Evolutionary conservation across 2,797 vertebrate species (phyloP).

Genomic region (Thripadectes ignobilis): DNA sequence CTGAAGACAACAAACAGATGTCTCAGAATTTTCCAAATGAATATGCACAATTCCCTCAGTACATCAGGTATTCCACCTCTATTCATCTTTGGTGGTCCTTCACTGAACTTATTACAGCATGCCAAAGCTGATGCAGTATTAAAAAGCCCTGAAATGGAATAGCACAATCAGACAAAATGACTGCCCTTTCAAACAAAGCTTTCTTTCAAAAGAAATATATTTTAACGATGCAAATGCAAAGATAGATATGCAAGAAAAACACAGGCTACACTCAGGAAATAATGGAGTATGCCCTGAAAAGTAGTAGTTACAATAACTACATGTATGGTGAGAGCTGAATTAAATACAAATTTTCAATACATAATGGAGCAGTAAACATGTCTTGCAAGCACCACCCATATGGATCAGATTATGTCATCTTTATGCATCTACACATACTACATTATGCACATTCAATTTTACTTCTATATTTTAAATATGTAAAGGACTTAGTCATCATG

Average conservation of each 20-base stretch:
- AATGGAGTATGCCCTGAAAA: background rate
- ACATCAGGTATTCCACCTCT: background rate
- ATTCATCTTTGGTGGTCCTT: background rate
- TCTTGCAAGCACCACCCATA: background rate
- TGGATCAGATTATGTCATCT: background rate
- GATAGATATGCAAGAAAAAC: background rate
- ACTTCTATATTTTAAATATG: background rate
- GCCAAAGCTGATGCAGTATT: background rate
- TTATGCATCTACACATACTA: background rate
- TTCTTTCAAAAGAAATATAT: background rate
- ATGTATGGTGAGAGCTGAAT: background rate
- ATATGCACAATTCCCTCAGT: background rate
- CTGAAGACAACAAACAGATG: background rate
- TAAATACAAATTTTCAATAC: background rate
- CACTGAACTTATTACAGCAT: background rate
- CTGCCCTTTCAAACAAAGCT: background rate
- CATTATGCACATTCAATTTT: background rate
- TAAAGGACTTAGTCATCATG: background rate
- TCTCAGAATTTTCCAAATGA: background rate
- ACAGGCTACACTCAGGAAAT: background rate
- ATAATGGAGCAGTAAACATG: background rate
- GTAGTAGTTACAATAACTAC: background rate
- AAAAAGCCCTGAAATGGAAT: background rate
- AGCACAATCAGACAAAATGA: background rate
- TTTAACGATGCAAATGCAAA: background rate